A percentile compares a stretch with the other conserved stretches of the same genome.
Conservation (phyloP, 1,140 invertebrate genomes). For the Lordiphosa collinella region DNA sequence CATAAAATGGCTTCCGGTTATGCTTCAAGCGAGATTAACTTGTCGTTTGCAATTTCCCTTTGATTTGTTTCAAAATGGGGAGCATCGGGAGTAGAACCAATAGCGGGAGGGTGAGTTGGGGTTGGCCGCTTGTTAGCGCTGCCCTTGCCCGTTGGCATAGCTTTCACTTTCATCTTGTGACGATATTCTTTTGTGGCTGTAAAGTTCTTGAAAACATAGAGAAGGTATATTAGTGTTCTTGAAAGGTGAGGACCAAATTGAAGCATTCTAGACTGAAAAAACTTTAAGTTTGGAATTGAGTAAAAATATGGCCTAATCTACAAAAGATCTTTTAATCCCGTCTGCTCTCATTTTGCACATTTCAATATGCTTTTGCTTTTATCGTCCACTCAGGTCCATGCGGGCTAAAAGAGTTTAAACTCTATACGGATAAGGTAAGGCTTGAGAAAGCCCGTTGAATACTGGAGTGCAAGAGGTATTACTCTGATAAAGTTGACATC, state of each 20-base stretch:
- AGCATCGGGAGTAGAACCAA: slow-evolving; percentile 9
- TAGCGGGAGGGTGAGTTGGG: not conserved
- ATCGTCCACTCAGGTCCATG: no score
- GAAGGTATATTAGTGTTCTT: slow-evolving; percentile 1
- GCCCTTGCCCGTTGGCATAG: slow-evolving; percentile 5
- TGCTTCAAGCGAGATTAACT: slow-evolving; percentile 79
- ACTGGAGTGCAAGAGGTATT: no score
- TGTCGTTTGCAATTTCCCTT: slow-evolving; percentile 79
- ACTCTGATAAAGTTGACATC: no score
- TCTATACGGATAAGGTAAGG: no score
- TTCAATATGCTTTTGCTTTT: no score
- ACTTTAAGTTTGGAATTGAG: no score
- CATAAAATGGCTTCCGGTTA: slow-evolving; percentile 78
- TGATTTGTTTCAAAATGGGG: slow-evolving; percentile 69
- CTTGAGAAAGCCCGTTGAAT: no score
- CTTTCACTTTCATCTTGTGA: slow-evolving; percentile 64
- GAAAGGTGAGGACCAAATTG: not conserved
- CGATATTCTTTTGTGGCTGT: slow-evolving; percentile 6
- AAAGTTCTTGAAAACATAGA: not conserved
- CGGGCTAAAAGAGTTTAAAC: no score
- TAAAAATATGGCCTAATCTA: no score
- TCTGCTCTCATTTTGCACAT: no score
- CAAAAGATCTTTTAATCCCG: no score
- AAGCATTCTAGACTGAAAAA: not conserved
- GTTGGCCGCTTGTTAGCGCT: slow-evolving; percentile 6